phyloP scores from a whole-genome alignment of 2,797 vertebrate species.

The Tokudaia muenninki region DNA sequence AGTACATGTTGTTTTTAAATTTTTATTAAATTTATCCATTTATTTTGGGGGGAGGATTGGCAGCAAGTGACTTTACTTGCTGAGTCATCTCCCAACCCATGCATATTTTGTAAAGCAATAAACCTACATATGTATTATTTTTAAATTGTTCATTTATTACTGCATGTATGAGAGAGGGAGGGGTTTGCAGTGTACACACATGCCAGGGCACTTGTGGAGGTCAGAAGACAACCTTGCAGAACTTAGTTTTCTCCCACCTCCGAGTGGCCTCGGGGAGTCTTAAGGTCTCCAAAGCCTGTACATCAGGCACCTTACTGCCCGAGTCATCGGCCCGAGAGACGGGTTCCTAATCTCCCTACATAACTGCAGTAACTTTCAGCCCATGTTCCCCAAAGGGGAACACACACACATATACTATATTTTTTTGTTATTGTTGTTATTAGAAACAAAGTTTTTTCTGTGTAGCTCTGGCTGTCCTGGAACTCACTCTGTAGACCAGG shows the following conservation, averaged over 20 bases:
- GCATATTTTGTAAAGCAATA: not conserved
- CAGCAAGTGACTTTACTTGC: not conserved
- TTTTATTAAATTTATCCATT: not conserved
- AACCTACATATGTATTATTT: slow-evolving; percentile 41
- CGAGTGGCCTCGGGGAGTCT: not conserved
- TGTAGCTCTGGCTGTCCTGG: not conserved
- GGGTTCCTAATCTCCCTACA: slow-evolving; percentile 18
- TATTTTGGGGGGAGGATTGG: not conserved
- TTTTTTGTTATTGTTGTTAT: not conserved
- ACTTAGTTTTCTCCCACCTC: not conserved
- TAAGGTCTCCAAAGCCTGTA: not conserved
- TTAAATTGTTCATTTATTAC: not conserved
- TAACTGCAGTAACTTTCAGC: slow-evolving; percentile 26
- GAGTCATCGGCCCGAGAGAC: not conserved
- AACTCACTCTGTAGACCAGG: not conserved
- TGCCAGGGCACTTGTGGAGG: no score
- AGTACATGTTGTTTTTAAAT: not conserved
- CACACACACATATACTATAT: no score
- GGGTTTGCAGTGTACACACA: not conserved
- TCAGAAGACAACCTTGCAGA: no score
- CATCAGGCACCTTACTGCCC: not conserved
- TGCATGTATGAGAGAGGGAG: not conserved
- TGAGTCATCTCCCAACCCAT: not conserved
- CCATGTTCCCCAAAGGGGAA: not conserved
- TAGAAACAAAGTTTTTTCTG: not conserved